phyloP scores from a whole-genome alignment of 2,113 vertebrate species.

The Leucoraja erinaceus region DNA sequence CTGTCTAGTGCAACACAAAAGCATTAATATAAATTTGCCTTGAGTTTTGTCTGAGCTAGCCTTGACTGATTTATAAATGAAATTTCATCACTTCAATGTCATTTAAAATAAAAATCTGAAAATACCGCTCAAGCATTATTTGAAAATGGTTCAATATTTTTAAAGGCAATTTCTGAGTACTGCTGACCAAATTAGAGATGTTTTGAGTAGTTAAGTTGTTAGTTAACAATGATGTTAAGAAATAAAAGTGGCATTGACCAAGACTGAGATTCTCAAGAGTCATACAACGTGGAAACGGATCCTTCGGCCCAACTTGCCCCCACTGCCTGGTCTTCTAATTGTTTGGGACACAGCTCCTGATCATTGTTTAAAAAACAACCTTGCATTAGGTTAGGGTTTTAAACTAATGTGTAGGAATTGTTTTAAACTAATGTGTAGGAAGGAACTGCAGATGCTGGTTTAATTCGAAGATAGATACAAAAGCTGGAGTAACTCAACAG shows the following conservation, averaged over 20 bases:
- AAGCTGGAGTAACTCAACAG: too few relatives aligned
- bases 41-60: not conserved
- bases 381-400: too few relatives aligned
- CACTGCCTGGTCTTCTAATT: too few relatives aligned
- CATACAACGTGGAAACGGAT: too few relatives aligned
- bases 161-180: not conserved
- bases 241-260: not conserved
- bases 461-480: too few relatives aligned
- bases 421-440: too few relatives aligned
- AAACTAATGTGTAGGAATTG: too few relatives aligned
- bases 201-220: not conserved
- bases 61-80: not conserved
- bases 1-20: not conserved
- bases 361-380: not conserved
- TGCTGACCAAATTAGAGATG: not conserved
- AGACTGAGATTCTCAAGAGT: not conserved
- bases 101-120: not conserved
- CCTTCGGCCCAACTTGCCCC: too few relatives aligned
- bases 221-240: not conserved
- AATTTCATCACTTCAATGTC: not conserved
- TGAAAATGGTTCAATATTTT: not conserved
- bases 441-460: too few relatives aligned
- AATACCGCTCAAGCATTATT: not conserved
- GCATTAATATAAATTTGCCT: not conserved
- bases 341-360: not conserved